Percentiles rank a stretch among this genome's conserved stretches.
phyloP scores from a whole-genome alignment of 2,888 invertebrate genomes.

The Halictus quadricinctus region DNA sequence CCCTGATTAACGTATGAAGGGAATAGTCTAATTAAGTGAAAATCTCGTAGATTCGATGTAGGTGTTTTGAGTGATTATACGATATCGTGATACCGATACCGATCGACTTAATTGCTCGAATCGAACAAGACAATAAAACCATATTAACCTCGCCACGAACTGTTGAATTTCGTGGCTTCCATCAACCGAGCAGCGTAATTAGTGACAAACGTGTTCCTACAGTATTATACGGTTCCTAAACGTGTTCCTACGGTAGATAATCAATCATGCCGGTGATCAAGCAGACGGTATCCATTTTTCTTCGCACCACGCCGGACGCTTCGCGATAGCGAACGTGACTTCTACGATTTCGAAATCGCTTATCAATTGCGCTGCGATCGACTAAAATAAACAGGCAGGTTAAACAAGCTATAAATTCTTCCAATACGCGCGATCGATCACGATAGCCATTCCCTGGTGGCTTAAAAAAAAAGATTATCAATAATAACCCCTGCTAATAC shows the following conservation, averaged over 20 bases:
- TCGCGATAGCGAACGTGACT: slow-evolving; percentile 20
- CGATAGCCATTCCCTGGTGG: not conserved
- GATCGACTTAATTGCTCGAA: not conserved
- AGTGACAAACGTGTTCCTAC: slow-evolving; percentile 15
- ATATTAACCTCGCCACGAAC: not conserved
- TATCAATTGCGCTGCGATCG: slow-evolving; percentile 24
- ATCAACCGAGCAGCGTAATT: slow-evolving; percentile 22
- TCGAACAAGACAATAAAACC: not conserved
- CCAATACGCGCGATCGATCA: slow-evolving; percentile 3
- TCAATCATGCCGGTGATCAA: slow-evolving; percentile 26
- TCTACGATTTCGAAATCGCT: slow-evolving; percentile 41
- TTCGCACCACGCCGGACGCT: not conserved
- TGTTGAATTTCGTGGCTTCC: slow-evolving; percentile 4
- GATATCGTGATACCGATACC: not conserved
- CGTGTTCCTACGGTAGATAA: slow-evolving; percentile 14
- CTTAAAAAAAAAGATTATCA: not conserved
- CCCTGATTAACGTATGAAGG: too few species aligned
- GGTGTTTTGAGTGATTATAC: not conserved
- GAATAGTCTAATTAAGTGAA: not conserved
- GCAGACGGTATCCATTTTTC: slow-evolving; percentile 5
- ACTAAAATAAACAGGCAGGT: not conserved
- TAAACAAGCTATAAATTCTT: slow-evolving; percentile 16
- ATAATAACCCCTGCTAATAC: not conserved
- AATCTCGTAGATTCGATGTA: not conserved
- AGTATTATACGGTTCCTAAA: too few species aligned